phyloP scores from a whole-genome alignment of 2,113 vertebrate genomes.

The Istiophorus platypterus region DNA sequence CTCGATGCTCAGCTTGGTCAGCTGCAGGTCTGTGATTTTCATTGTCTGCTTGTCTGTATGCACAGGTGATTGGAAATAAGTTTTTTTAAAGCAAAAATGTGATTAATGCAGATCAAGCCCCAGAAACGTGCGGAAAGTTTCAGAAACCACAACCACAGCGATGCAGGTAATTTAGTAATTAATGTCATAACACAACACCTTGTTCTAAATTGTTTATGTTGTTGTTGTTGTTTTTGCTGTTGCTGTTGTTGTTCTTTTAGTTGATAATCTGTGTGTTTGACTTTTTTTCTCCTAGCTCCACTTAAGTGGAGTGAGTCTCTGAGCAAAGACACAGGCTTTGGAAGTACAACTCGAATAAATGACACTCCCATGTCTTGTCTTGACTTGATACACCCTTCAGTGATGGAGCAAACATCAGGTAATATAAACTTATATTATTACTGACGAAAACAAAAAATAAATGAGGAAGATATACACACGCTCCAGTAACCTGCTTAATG shows the following conservation, averaged over 20 bases:
- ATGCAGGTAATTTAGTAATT: constrained; percentile 62
- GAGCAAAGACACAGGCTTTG: constrained; percentile 80
- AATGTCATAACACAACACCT: neutral
- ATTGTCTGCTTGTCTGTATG: neutral
- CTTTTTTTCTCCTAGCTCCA: constrained; percentile 47
- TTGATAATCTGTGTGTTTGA: neutral
- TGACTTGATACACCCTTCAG: constrained; percentile 45
- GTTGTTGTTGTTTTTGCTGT: too few relatives aligned
- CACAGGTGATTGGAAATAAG: neutral
- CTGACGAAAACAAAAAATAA: neutral
- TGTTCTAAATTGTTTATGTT: neutral
- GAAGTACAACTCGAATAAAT: constrained; percentile 67
- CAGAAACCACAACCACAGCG: constrained; percentile 9
- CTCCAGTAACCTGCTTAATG: neutral
- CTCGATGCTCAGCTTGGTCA: constrained; percentile 74
- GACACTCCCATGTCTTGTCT: constrained; percentile 63
- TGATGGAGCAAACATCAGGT: constrained; percentile 58
- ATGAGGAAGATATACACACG: neutral
- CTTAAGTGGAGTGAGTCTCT: constrained; percentile 62
- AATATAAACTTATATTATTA: constrained; percentile 10
- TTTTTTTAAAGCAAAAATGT: constrained; percentile 8
- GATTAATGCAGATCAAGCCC: constrained; percentile 58
- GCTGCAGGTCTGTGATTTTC: constrained; percentile 74
- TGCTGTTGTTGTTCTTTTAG: neutral
- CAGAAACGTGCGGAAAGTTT: constrained; percentile 19